phyloP scores from a whole-genome alignment of 2,888 invertebrate genomes.

The Leptinotarsa juncta region DNA sequence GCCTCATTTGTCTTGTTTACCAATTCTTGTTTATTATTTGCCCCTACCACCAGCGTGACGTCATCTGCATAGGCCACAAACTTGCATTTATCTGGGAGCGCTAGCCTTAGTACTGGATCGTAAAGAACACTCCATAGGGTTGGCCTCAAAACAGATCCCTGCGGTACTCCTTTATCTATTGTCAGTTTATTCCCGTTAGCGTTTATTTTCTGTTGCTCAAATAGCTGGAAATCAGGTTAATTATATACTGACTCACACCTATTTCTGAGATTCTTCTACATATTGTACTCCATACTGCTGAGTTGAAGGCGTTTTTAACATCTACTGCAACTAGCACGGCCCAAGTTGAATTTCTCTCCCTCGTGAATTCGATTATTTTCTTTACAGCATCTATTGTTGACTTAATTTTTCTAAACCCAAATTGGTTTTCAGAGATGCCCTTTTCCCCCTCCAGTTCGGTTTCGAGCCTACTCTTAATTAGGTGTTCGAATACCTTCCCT shows the following conservation, averaged over 20 bases:
- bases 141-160: neutral
- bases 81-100: neutral
- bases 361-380: constrained; percentile 5
- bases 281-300: constrained; percentile 25
- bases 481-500: constrained; percentile 32
- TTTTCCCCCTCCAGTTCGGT: constrained; percentile 18
- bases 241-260: constrained; percentile 15
- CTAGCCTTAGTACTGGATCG: neutral
- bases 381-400: constrained; percentile 26
- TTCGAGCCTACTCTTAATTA: constrained; percentile 21
- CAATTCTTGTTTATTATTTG: neutral
- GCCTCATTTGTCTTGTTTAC: neutral
- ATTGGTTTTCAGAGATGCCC: constrained; percentile 23
- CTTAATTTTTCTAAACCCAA: constrained; percentile 6
- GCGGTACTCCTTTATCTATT: neutral
- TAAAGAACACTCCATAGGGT: no score
- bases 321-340: neutral
- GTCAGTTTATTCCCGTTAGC: neutral
- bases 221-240: constrained; percentile 22
- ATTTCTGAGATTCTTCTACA: constrained; percentile 1
- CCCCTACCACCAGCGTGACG: neutral
- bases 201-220: constrained; percentile 20
- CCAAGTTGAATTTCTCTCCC: neutral
- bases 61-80: neutral
- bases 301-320: neutral